Base-by-base conservation (phyloP, 2,888 invertebrate genomes). In the Plutella xylostella region DNA sequence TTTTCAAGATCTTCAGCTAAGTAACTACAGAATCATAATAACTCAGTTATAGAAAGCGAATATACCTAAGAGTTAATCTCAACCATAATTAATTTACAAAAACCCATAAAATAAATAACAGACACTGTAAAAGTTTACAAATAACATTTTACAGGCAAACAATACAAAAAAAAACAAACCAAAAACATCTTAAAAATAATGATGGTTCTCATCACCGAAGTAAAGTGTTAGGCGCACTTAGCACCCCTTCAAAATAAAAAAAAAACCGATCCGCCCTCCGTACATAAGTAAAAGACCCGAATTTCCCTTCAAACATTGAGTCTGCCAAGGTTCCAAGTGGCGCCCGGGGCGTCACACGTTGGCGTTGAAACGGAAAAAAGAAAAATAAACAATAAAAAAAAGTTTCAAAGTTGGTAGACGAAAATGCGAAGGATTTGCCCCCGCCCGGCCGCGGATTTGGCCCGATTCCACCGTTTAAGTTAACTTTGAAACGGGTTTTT, bases 311-410 rank as follows among this genome's bases (percentile, higher is more conserved):
- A n/a, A 34, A n/a, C 20, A 38, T n/a, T 20, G 38, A 38, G n/a
- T 15, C 11, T 57, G 57, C 57, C 56, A 60, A 54, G 58, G 58
- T 37, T 46, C 51, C 57, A 70, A 74, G 72, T 69, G 69, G 68
- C 62, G 62, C 68, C 63, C 54, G 11, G 57, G 65, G 73, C 70
- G 65, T 65, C 68, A 72, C 71, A 71, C 63, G 55, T 62, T 63
- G 57, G 64, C 63, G 58, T 60, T 58, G 51, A 60, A 39, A 60
- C 63, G 60, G 60, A 64, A 66, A 68, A 43, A 49, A 48, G 45
- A 48, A 49, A 45, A 48, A 45, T 42, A 45, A 43, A 46, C 61
- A 61, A 60, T 64, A 60, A 62, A 62, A 61, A 49, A 51, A 56
- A 56, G 56, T 54, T 57, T 57, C 57, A 65, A 72, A 73, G 63